These are phyloP conservation scores for Epinephelus awoara DNA, from an alignment of 2,797 vertebrate species.

Conservation along the genomic window DNA sequence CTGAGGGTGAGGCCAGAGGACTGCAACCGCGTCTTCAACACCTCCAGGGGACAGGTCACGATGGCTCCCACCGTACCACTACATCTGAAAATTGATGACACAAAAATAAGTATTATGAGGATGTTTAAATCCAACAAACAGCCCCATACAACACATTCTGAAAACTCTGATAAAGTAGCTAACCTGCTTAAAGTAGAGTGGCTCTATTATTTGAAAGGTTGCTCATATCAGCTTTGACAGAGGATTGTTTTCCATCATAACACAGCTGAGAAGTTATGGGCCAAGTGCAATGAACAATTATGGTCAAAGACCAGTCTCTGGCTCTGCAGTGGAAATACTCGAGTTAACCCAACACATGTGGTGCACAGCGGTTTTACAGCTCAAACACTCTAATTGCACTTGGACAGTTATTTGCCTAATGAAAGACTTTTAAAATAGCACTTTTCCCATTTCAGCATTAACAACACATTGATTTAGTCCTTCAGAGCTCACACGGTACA, in stretches of 20 bases:
- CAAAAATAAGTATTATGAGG: neutral
- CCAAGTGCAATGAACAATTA: conserved; percentile 37
- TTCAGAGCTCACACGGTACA: neutral
- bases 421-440: neutral
- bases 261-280: conserved; percentile 13
- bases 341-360: conserved; percentile 26
- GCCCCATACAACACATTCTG: neutral
- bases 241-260: neutral
- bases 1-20: conserved; percentile 93
- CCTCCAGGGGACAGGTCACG: conserved; percentile 95
- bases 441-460: neutral
- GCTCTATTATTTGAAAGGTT: neutral
- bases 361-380: neutral
- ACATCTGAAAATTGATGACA: conserved; percentile 85
- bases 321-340: conserved; percentile 26
- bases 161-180: neutral
- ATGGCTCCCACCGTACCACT: conserved; percentile 97
- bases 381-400: conserved; percentile 7
- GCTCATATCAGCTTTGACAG: neutral
- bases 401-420: neutral
- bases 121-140: neutral
- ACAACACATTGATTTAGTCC: neutral
- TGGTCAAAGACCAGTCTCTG: conserved; percentile 32
- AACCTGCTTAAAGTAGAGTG: neutral
- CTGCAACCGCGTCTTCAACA: conserved; percentile 95